Evolutionary conservation across 2,797 vertebrate genomes (phyloP).

Genomic region (Jordanella pulchra): DNA sequence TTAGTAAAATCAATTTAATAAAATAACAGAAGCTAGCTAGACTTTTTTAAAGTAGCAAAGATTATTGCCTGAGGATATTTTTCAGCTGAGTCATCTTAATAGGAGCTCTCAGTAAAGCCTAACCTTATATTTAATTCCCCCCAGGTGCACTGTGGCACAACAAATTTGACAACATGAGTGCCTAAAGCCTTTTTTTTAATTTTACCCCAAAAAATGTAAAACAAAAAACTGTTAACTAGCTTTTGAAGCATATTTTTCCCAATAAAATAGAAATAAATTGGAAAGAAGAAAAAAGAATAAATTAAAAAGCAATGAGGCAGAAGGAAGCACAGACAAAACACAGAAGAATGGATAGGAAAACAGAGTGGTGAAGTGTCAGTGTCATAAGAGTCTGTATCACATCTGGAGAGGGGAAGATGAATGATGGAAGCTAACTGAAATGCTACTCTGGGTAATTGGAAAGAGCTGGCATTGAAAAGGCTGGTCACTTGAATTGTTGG

Average conservation of each 20-base stretch:
- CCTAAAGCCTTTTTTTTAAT: conserved; percentile 9
- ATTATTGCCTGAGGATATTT: conserved; percentile 60
- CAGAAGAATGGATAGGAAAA: conserved; percentile 1
- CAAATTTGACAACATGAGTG: conserved; percentile 8
- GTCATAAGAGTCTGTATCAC: conserved; percentile 32
- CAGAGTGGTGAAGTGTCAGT: conserved; percentile 27
- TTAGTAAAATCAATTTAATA: conserved; percentile 30
- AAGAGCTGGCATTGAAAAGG: conserved; percentile 60
- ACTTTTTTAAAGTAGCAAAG: conserved; percentile 39
- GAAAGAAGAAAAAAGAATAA: background rate
- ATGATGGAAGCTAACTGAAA: conserved; percentile 79
- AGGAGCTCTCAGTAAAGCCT: conserved; percentile 45
- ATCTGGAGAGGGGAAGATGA: conserved; percentile 65
- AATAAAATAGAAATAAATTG: background rate
- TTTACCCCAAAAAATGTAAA: conserved; percentile 6
- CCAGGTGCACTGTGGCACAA: conserved; percentile 22
- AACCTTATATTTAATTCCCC: conserved; percentile 47
- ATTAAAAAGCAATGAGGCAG: background rate
- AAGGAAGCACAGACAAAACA: background rate
- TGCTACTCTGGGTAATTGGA: conserved; percentile 75
- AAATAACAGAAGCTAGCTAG: conserved; percentile 39
- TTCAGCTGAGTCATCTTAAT: conserved; percentile 59
- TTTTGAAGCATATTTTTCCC: background rate
- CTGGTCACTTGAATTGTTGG: conserved; percentile 77
- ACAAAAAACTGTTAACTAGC: background rate